Evolutionary conservation across 2,797 vertebrate species (phyloP), one percentile per base, ranked within the genome.

Genomic region (Tangara arthus): DNA sequence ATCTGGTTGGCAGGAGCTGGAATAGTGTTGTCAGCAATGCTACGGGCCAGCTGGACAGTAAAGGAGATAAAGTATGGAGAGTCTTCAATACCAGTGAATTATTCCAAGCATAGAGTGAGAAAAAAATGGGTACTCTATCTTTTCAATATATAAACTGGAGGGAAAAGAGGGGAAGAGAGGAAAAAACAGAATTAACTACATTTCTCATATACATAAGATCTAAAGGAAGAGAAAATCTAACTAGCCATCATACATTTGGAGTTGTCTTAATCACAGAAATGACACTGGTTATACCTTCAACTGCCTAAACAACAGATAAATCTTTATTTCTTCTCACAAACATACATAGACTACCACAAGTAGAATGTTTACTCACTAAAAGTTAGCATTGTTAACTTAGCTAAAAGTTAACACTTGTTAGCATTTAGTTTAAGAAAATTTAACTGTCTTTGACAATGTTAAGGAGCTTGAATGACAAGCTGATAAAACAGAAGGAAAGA

Each of bases 401-500:
- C n/a, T 56, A 23, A 34, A 56, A 34, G 53, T 56, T 41, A 32
- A 35, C 15, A 35, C 15, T 52, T 71, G 17, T 50, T 13, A 65
- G 37, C 37, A 46, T 34, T 37, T 66, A 93, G 68, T 80, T 90
- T 34, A 83, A 89, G 39, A 96, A 89, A 73, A 88, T 93, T 90
- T 59, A 90, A 82, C 26, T 46, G 85, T 87, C 22, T 78, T 94
- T n/a, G 79, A 90, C 57, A 77, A 53, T 44, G 65, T 76, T 65
- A 93, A 93, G 28, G 28, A 59, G 8, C 26, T 78, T 90, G 53
- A 94, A 94, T 42, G 70, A 95, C 47, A 95, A 84, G 55, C 41
- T 78, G 22, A 71, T 88, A 70, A 90, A 82, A 34, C 41, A 89
- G 39, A 96, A 97, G 44, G 75, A 94, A 92, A 94, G 56, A 53